Conservation (phyloP, 2,797 vertebrate genomes). For the Diceros bicornis region DNA sequence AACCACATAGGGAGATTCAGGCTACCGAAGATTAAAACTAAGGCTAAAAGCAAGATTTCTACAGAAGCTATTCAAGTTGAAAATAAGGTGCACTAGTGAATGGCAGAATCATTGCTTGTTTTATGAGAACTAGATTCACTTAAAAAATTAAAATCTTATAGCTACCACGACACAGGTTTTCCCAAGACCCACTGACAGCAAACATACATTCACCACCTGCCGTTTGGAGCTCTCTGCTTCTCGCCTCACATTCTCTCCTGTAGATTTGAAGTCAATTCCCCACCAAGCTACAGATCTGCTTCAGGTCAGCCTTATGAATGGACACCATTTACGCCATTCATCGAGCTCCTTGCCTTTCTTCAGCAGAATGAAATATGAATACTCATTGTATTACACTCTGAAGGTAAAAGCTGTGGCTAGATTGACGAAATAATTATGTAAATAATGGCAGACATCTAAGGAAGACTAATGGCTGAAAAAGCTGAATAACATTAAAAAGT, state of each 20-base stretch:
- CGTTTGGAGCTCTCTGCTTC: not conserved
- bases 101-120: not conserved
- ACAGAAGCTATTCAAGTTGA: not conserved
- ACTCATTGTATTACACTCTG: conserved; percentile 60
- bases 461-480: conserved; percentile 83
- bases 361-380: conserved; percentile 73
- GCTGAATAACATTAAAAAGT: conserved; percentile 77
- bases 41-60: not conserved
- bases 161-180: not conserved
- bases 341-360: conserved; percentile 24
- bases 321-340: conserved; percentile 55
- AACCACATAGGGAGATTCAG: not conserved
- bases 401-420: conserved; percentile 77
- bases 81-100: not conserved
- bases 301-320: conserved; percentile 63
- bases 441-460: conserved; percentile 79
- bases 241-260: not conserved
- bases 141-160: conserved; percentile 66
- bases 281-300: conserved; percentile 49
- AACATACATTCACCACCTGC: not conserved
- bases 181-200: not conserved
- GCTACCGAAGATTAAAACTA: not conserved
- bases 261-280: conserved; percentile 56
- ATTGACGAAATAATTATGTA: conserved; percentile 86
- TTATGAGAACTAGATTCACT: conserved; percentile 59